Percentiles rank a stretch among this genome's conserved stretches.
These are phyloP conservation scores for Meleagris gallopavo DNA, from an alignment of 2,113 vertebrate species.

Conservation along the genomic window DNA sequence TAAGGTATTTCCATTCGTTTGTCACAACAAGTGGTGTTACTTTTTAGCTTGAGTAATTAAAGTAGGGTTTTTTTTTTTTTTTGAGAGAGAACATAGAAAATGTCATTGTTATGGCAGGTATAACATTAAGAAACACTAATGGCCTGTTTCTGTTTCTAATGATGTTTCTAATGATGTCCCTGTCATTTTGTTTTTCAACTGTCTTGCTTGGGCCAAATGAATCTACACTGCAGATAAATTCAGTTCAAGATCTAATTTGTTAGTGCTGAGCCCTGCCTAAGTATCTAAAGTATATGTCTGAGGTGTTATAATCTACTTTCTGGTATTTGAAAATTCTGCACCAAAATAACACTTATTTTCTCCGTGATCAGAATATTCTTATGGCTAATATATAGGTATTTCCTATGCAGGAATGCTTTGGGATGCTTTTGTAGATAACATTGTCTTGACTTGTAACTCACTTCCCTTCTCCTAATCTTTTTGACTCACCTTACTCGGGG, in stretches of 20 bases:
- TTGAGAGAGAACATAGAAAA: not conserved
- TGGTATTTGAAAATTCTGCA: not conserved
- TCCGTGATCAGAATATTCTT: not conserved
- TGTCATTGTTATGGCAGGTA: not conserved
- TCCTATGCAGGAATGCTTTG: not conserved
- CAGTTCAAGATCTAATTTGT: not conserved
- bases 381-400: not conserved
- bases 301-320: not conserved
- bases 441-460: not conserved
- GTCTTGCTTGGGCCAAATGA: constrained; percentile 3
- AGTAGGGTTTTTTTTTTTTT: not conserved
- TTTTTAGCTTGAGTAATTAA: not conserved
- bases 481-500: not conserved
- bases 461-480: not conserved
- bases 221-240: not conserved
- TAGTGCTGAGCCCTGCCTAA: not conserved
- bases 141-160: not conserved
- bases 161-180: not conserved
- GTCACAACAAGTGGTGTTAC: not conserved
- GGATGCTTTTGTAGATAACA: not conserved
- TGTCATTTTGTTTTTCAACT: constrained; percentile 30
- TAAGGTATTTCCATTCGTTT: not conserved
- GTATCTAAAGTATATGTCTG: not conserved
- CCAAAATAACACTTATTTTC: constrained; percentile 2
- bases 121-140: not conserved